Evolutionary conservation across 2,797 vertebrate genomes (phyloP), one percentile per base, ranked within the genome.

Genomic region (Neosilurus hyrtlii): DNA sequence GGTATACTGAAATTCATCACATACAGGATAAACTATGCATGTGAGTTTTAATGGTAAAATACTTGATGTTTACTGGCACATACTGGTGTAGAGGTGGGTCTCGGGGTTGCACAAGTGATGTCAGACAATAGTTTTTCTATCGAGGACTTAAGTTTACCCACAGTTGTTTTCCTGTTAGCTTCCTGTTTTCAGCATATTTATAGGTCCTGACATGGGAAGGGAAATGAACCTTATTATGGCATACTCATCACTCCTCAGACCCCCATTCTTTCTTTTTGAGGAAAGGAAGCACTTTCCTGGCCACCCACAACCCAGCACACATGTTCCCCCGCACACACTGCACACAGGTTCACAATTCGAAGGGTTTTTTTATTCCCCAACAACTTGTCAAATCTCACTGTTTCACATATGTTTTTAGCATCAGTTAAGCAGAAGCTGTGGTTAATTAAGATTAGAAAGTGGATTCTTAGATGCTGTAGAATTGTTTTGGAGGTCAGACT

Each of bases 121-220:
- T 77, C 14, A 2, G n/a, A 56, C 37, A 30, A 30, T 62, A 43
- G 72, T 77, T 70, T 84, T 80, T 83, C 80, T 81, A 86, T 87
- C 78, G 84, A 86, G 74, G 83, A 89, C 73, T 86, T 54, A 83
- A 82, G 79, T 87, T 88, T 87, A 77, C 83, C 84, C 85, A 85
- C 56, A 79, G 73, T 83, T 87, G 79, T 85, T 83, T 80, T 88
- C 84, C 80, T 75, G 79, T 63, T 82, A 57, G 79, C 86, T 88
- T 91, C 90, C 90, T 91, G 90, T 91, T 91, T 88, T 89, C 71
- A 10, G 35, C 37, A 77, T 89, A 90, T 90, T 89, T 89, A 85
- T 90, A 90, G 89, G 71, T 83, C 76, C 70, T 87, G 84, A 88
- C 86, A 89, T 90, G 90, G 88, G 88, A 90, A 89, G 87, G 90